Evolutionary conservation across 2,888 invertebrate species (phyloP).

Genomic region (Myathropa florea): DNA sequence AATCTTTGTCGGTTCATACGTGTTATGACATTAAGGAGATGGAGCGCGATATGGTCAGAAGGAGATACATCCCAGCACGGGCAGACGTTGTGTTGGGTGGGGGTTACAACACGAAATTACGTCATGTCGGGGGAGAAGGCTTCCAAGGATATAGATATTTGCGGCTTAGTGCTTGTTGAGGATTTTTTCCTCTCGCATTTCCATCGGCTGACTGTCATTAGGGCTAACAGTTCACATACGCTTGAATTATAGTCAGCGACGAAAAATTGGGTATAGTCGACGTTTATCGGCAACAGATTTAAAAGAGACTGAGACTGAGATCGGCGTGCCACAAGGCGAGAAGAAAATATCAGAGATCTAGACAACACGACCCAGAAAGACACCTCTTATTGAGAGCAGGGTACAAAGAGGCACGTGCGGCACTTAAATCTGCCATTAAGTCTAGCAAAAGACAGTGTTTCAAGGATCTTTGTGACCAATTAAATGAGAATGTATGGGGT

Average conservation of each 20-base stretch:
- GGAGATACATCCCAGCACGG: too few relatives aligned
- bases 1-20: constrained; percentile 11
- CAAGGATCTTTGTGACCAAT: too few relatives aligned
- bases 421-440: too few relatives aligned
- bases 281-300: neutral
- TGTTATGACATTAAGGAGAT: constrained; percentile 10
- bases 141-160: neutral
- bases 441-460: too few relatives aligned
- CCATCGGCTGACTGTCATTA: neutral
- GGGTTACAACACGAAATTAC: constrained; percentile 3
- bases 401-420: too few relatives aligned
- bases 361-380: too few relatives aligned
- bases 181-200: neutral
- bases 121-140: constrained; percentile 3
- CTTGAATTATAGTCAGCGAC: neutral
- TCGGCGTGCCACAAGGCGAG: too few relatives aligned
- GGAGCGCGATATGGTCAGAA: neutral
- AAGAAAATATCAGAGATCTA: too few relatives aligned
- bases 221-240: neutral
- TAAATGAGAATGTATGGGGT: too few relatives aligned
- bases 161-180: neutral
- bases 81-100: too few relatives aligned
- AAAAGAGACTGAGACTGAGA: neutral
- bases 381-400: too few relatives aligned
- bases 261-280: neutral